These are phyloP conservation scores for Strix aluco DNA, from an alignment of 2,113 vertebrate genomes.

Conservation along the genomic window DNA sequence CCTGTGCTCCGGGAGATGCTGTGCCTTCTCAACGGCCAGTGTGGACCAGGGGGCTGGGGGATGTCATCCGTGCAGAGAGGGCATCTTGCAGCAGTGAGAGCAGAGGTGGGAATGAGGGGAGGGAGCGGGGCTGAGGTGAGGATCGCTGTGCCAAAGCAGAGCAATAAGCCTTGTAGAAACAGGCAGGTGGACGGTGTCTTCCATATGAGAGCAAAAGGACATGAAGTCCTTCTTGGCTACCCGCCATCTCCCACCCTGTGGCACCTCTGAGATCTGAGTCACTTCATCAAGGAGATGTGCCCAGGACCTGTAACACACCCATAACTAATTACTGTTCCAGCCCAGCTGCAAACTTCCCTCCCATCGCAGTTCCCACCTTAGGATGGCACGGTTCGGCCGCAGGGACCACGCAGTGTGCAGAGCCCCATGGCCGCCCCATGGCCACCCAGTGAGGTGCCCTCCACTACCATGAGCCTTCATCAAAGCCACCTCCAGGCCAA, in stretches of 20 bases:
- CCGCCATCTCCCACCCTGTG: fast-evolving
- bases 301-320: neutral
- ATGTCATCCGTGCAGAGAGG: neutral
- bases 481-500: neutral
- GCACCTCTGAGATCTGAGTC: neutral
- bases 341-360: neutral
- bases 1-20: neutral
- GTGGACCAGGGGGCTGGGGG: neutral
- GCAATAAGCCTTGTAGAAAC: neutral
- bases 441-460: neutral
- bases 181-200: neutral
- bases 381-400: fast-evolving
- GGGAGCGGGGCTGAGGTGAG: neutral
- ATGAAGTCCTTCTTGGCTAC: neutral
- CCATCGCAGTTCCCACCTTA: fast-evolving
- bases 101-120: neutral
- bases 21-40: neutral
- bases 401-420: neutral
- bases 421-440: neutral
- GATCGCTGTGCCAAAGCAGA: neutral
- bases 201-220: neutral
- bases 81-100: neutral
- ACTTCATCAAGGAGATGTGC: neutral
- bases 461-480: neutral
- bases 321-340: neutral